Base-by-base conservation (phyloP, 2,113 vertebrate genomes). In the Echinops telfairi region DNA sequence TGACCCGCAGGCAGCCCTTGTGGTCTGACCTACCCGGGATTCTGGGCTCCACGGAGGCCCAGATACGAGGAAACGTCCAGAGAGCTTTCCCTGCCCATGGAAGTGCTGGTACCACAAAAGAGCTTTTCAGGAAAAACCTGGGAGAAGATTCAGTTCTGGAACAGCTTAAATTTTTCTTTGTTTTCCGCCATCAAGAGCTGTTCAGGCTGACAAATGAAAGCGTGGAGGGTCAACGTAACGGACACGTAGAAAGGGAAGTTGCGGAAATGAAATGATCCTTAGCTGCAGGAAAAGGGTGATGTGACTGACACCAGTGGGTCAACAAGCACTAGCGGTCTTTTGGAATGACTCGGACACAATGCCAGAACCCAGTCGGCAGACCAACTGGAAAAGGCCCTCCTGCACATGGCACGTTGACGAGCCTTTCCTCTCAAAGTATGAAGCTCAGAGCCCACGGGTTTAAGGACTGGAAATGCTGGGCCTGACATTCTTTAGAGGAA, bases 141-240 rank as follows among this genome's bases (percentile, higher is more conserved):
- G 31, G 71, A 78, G 86, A 68, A 25, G 22, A n/a, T 22, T 36
- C 40, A 90, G 31, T 79, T 43, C 62, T 75, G 36, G 22, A 88
- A 70, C 12, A 88, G 19, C 36, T 87, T 38, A 79, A 58, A 81
- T 76, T 80, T 88, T 83, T 31, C 53, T 88, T 83, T 29, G 9
- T 73, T 86, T 92, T 92, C 5, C 93, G 36, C 7, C 6, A 66
- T 81, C 17, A 60, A 53, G 84, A 38, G 33, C 92, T 81, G 17
- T 57, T 86, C 43, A 91, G 58, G 64, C 60, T 87, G n/a, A 29
- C 93, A 96, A 96, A 88, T 15, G 6, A 89, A 94, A 92, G 3
- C 92, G 60, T 15, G 79, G 3, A 36, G 80, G 2, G 70, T 76
- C 58, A 90, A 86, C 36, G 93, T 68, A 58, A 93, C 70, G 8